A percentile compares a stretch with the other conserved stretches of the same genome.
Evolutionary conservation across 1,140 invertebrate species (phyloP).

Genomic region (Heliconius congener): DNA sequence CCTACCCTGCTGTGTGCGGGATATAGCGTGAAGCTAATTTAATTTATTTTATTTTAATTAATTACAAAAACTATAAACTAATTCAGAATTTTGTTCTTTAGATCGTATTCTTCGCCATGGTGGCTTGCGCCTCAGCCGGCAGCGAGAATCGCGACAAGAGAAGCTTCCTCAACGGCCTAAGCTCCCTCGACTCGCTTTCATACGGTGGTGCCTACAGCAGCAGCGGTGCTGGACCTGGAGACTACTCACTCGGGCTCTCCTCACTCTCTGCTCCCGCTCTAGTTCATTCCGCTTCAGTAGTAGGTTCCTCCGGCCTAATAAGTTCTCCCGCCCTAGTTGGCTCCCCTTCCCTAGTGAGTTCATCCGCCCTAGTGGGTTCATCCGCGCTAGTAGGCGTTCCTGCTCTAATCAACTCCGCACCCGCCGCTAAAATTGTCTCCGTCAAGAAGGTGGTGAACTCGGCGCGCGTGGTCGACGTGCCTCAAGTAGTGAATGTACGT

Average conservation of each 20-base stretch:
- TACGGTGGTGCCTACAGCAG: conserved; percentile 34
- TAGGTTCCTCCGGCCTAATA: not conserved
- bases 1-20: too few relatives aligned
- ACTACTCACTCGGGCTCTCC: conserved; percentile 35
- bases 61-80: not conserved
- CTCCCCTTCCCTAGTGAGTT: not conserved
- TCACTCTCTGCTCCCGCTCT: conserved; percentile 15
- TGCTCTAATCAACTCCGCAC: conserved; percentile 26
- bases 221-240: conserved; percentile 26
- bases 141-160: not conserved
- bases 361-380: too few relatives aligned
- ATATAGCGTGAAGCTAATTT: too few relatives aligned
- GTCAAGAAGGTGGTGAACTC: conserved; percentile 55
- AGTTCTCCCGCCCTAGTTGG: not conserved
- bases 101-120: not conserved
- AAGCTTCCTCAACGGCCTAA: conserved; percentile 10
- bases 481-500: conserved; percentile 52
- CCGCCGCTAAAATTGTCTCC: conserved; percentile 47
- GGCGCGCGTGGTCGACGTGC: conserved; percentile 49
- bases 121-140: conserved; percentile 16
- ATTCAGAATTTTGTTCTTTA: not conserved
- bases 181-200: not conserved
- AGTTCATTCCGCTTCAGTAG: not conserved
- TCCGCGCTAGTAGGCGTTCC: conserved; percentile 14
- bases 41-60: too few relatives aligned